These are phyloP conservation scores for Knipowitschia caucasica DNA, from an alignment of 2,797 vertebrate species.

Conservation along the genomic window DNA sequence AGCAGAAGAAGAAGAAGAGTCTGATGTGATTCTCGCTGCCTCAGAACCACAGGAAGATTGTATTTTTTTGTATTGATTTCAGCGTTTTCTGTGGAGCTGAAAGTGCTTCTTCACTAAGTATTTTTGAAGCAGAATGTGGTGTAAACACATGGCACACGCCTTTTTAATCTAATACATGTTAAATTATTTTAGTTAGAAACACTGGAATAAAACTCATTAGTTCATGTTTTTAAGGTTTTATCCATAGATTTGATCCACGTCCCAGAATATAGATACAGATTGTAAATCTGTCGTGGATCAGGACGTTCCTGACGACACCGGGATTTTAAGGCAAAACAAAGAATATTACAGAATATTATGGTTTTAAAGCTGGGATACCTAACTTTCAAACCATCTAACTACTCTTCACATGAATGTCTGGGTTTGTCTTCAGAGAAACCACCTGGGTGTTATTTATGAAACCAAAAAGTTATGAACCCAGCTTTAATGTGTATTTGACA, in stretches of 20 bases:
- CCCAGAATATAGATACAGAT: no score
- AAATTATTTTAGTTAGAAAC: slow-evolving; percentile 45
- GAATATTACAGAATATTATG: no score
- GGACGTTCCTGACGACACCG: no score
- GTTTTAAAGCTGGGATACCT: no score
- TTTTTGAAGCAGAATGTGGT: slow-evolving; percentile 21
- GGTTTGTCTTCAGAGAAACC: no score
- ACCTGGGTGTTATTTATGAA: no score
- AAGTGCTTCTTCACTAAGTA: slow-evolving; percentile 63
- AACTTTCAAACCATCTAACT: no score
- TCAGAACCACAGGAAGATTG: slow-evolving; percentile 59
- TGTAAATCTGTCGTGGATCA: no score
- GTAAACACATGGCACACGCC: slow-evolving; percentile 21
- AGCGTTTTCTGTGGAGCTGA: slow-evolving; percentile 40
- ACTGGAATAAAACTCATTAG: slow-evolving; percentile 60
- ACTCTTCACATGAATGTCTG: no score
- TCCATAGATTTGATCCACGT: slow-evolving; percentile 19
- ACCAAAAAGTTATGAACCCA: no score
- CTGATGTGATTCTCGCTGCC: slow-evolving; percentile 36
- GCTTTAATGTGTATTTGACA: no score
- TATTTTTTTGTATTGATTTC: slow-evolving; percentile 52
- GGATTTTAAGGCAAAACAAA: no score
- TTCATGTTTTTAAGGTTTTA: slow-evolving; percentile 27
- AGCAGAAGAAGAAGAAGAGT: slow-evolving; percentile 21
- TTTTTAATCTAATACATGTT: slow-evolving; percentile 32